A percentile compares a stretch with the other conserved stretches of the same genome.
phyloP scores from a whole-genome alignment of 2,888 invertebrate genomes.

The Tenthredo livida region DNA sequence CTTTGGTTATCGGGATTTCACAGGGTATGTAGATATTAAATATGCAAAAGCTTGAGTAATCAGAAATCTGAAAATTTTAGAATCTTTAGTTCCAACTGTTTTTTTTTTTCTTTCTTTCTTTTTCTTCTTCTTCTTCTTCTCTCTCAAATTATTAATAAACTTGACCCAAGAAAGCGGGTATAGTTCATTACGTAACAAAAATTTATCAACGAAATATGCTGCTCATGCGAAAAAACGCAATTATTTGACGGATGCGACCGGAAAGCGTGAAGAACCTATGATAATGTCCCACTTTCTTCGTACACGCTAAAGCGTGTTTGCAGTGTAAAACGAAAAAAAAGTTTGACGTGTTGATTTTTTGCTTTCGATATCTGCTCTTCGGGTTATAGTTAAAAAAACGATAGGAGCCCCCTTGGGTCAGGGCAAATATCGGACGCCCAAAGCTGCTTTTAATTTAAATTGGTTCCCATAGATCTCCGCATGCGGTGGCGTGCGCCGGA shows the following conservation, averaged over 20 bases:
- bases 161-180: not conserved
- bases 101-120: not conserved
- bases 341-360: not conserved
- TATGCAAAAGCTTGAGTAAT: not conserved
- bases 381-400: not conserved
- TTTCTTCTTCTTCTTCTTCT: too few species aligned
- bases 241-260: not conserved
- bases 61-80: not conserved
- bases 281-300: not conserved
- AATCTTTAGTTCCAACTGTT: not conserved
- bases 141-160: too few species aligned
- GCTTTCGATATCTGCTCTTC: not conserved
- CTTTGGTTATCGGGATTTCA: not conserved
- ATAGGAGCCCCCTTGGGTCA: constrained; percentile 44
- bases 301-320: not conserved
- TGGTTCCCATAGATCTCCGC: constrained; percentile 66
- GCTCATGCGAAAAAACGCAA: too few species aligned
- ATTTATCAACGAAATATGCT: too few species aligned
- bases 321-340: not conserved
- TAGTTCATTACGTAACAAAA: too few species aligned
- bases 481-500: constrained; percentile 34
- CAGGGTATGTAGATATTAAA: not conserved
- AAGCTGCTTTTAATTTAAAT: constrained; percentile 70
- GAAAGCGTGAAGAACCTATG: not conserved
- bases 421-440: constrained; percentile 53